Conservation (phyloP, 2,113 vertebrate genomes). For the Hucho hucho region DNA sequence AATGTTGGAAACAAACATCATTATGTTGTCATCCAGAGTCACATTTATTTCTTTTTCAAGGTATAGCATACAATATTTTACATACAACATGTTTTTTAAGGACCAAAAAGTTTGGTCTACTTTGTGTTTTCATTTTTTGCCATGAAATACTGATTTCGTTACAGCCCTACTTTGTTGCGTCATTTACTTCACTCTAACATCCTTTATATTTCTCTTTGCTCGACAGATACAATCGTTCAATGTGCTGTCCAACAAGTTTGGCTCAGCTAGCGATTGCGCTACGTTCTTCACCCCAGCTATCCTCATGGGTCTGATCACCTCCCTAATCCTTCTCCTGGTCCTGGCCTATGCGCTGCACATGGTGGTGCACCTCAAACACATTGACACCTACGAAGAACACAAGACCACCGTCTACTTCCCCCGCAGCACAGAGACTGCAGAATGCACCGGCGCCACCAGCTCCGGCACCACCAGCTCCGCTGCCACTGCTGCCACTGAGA, state of each 20-base stretch:
- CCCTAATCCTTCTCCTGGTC: slow-evolving; percentile 86
- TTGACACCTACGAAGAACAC: slow-evolving; percentile 83
- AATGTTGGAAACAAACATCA: no score
- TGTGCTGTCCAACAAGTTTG: slow-evolving; percentile 78
- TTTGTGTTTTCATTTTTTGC: no score
- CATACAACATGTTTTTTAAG: no score
- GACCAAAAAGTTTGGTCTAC: no score
- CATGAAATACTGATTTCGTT: no score
- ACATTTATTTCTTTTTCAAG: no score
- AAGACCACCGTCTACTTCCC: slow-evolving; percentile 73
- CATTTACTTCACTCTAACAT: background rate
- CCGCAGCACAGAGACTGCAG: slow-evolving; percentile 50
- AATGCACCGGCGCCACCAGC: slow-evolving; percentile 19
- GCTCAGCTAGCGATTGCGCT: slow-evolving; percentile 81
- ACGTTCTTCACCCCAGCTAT: slow-evolving; percentile 87
- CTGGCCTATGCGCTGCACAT: slow-evolving; percentile 90
- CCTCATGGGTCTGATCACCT: slow-evolving; percentile 86
- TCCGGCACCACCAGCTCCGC: background rate
- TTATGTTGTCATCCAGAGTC: no score
- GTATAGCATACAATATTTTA: no score
- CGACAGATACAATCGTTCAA: slow-evolving; percentile 90
- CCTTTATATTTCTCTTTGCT: slow-evolving; percentile 18
- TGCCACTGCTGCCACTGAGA: slow-evolving; percentile 25
- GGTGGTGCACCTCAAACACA: slow-evolving; percentile 87
- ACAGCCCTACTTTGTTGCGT: no score